A percentile compares a stretch with the other conserved stretches of the same genome.
These are phyloP conservation scores for Elgaria multicarinata DNA, from an alignment of 2,113 vertebrate species.

Conservation along the genomic window DNA sequence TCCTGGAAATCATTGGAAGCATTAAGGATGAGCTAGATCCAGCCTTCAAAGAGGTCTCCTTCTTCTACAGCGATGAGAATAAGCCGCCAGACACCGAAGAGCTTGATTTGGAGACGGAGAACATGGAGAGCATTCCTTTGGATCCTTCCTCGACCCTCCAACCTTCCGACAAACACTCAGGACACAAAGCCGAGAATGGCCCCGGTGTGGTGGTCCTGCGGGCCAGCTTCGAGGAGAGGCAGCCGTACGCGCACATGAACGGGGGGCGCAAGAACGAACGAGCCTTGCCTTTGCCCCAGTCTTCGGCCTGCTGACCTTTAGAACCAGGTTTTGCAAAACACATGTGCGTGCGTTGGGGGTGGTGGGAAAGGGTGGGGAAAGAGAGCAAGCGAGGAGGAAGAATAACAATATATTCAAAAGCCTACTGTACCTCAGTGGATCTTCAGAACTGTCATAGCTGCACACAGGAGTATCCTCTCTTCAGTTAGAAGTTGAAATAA, in stretches of 20 bases:
- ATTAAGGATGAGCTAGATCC: constrained; percentile 95
- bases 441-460: constrained; percentile 83
- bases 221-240: constrained; percentile 91
- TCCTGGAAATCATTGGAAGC: constrained; percentile 96
- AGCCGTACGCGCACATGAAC: constrained; percentile 98
- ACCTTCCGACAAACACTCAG: constrained; percentile 89
- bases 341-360: constrained; percentile 44
- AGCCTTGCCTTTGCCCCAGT: constrained; percentile 95
- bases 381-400: constrained; percentile 54
- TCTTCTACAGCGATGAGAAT: constrained; percentile 99
- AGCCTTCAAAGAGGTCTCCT: constrained; percentile 92
- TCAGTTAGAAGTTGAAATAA: constrained; percentile 73
- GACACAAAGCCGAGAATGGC: constrained; percentile 89
- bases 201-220: constrained; percentile 87
- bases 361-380: constrained; percentile 24
- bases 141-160: constrained; percentile 90
- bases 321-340: constrained; percentile 43
- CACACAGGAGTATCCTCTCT: constrained; percentile 79
- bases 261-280: constrained; percentile 95
- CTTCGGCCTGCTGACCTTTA: constrained; percentile 95
- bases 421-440: constrained; percentile 90
- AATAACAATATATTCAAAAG: constrained; percentile 76
- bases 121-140: constrained; percentile 97
- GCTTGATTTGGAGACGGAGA: constrained; percentile 93
- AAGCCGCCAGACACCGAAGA: constrained; percentile 94